Base-by-base conservation (phyloP, 2,113 vertebrate genomes). In the Barnardius zonarius region DNA sequence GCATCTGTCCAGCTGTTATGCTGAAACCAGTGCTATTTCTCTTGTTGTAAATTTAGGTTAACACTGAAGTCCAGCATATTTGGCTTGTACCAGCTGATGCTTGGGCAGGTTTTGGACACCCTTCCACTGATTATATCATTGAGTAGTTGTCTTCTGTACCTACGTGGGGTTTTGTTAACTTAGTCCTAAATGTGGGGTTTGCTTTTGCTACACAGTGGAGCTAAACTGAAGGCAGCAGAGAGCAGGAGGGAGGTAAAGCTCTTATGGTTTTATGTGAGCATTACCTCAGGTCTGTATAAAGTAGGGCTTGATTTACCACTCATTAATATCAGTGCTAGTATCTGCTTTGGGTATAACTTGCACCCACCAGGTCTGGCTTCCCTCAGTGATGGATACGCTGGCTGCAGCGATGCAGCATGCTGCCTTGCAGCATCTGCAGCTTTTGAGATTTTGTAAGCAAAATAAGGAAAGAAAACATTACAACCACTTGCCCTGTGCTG, bases 371-470 rank as follows among this genome's bases (percentile, higher is more conserved):
- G 5, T 41, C 61, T 66, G 57, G 7, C 31, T 76, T 64, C 35
- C 48, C 51, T 74, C 62, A 37, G 55, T 20, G 67, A 54, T 33
- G 43, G n/a, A 37, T 25, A 28, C 28, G 22, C 0, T 0, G 35
- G 15, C 54, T 87, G 43, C 37, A 73, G 63, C 0, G 3, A 59
- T 23, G 11, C 28, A 49, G 6, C 0, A 0, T 6, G 10, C 37
- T 57, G 20, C 23, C 35, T 17, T 41, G 17, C 13, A 75, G 62
- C 23, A 66, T 3, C 25, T 61, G 44, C 11, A 86, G 52, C 64
- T 61, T 78, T 46, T 4, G 3, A 74, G 25, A 23, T 19, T 51
- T 81, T 59, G 23, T 77, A 70, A 80, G 18, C 12, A 48, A n/a
- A 24, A 62, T 49, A n/a, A 5, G 3, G 12, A 46, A 52, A 10